These are phyloP conservation scores for Epizoanthus ramosus DNA, from an alignment of 92 coral and sea anemone genomes.

Conservation along the genomic window DNA sequence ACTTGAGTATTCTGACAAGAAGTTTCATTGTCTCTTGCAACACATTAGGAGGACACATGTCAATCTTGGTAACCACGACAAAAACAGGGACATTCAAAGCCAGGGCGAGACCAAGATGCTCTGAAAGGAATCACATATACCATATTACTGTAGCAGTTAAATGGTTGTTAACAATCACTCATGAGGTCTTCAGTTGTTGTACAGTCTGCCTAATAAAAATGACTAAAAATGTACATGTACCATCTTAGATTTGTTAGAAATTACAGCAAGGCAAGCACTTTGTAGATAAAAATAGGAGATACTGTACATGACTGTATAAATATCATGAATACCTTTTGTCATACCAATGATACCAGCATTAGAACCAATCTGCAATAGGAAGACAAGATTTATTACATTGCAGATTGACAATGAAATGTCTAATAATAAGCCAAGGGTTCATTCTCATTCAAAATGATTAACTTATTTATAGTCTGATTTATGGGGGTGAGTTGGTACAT, in stretches of 20 bases:
- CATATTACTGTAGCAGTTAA: neutral
- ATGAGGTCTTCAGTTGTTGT: neutral
- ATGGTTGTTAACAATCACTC: neutral
- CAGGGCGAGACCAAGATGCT: conserved; percentile 95
- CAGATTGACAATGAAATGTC: no score
- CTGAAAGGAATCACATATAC: conserved; percentile 40
- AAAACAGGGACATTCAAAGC: conserved; percentile 98
- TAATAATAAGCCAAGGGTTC: no score
- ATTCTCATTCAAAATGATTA: no score
- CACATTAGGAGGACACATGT: conserved; percentile 99
- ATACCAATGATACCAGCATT: conserved; percentile 99
- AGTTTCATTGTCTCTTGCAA: conserved; percentile 97
- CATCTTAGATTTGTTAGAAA: neutral
- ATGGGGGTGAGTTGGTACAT: no score
- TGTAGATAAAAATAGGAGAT: neutral
- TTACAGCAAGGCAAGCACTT: neutral
- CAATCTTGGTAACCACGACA: conserved; percentile 97
- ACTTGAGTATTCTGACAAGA: conserved; percentile 87
- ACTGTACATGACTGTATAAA: no score
- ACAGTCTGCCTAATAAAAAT: neutral
- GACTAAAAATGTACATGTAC: neutral
- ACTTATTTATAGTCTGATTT: no score
- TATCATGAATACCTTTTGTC: conserved; percentile 83
- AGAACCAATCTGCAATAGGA: conserved; percentile 80
- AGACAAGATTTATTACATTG: neutral